These are phyloP conservation scores for Manis javanica DNA, from an alignment of 2,797 vertebrate species.

Conservation along the genomic window DNA sequence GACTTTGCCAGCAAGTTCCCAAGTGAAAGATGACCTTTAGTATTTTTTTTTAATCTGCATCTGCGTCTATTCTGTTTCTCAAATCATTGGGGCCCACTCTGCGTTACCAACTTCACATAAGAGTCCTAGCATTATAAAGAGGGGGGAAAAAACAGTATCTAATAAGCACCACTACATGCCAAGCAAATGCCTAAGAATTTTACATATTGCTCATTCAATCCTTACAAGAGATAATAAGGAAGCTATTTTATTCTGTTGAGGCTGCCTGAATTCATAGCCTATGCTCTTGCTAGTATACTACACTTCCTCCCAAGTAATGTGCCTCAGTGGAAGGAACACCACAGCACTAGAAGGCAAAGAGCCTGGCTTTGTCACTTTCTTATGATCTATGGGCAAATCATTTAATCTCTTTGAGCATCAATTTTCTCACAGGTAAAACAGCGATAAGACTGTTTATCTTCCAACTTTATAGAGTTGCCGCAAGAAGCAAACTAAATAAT, in stretches of 20 bases:
- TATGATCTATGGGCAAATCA: conserved; percentile 8
- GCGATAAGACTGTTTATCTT: conserved; percentile 16
- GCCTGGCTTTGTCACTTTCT: conserved; percentile 5
- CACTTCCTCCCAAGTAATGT: neutral
- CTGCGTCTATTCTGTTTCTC: neutral
- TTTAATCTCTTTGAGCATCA: conserved; percentile 17
- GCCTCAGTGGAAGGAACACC: neutral
- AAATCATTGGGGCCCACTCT: neutral
- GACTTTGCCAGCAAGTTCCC: neutral
- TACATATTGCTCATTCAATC: neutral
- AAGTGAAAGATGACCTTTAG: conserved; percentile 17
- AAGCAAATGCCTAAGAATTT: conserved; percentile 25
- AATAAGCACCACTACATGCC: neutral
- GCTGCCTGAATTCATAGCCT: conserved; percentile 6
- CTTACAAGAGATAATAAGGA: neutral
- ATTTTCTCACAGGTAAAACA: conserved; percentile 31
- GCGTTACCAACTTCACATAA: neutral
- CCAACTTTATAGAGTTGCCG: neutral
- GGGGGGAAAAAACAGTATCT: neutral
- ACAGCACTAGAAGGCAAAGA: neutral
- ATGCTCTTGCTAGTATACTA: neutral
- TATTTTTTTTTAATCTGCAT: neutral
- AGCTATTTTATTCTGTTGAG: neutral
- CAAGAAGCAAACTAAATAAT: conserved; percentile 38
- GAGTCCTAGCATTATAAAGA: neutral